These are phyloP conservation scores for Choristoneura rosaceana DNA, from an alignment of 2,888 invertebrate species.

Conservation along the genomic window DNA sequence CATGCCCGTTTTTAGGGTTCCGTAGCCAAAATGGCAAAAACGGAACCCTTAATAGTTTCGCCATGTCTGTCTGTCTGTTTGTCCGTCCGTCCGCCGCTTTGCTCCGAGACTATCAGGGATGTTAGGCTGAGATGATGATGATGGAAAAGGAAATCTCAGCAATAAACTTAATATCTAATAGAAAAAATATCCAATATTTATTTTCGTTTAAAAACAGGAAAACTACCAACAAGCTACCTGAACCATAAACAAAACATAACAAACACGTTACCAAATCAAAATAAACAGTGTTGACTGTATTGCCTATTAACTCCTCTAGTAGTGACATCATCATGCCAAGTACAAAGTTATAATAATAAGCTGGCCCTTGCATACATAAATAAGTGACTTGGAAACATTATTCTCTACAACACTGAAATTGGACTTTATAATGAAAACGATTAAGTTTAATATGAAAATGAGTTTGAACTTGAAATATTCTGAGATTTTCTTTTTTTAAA, in stretches of 20 bases:
- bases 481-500: no score
- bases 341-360: constrained; percentile 9
- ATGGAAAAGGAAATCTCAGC: no score
- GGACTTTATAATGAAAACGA: not conserved
- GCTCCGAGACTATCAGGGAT: not conserved
- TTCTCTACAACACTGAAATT: not conserved
- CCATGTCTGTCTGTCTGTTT: no score
- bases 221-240: not conserved
- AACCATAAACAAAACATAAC: constrained; percentile 25
- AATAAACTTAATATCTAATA: not conserved
- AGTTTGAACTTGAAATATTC: not conserved
- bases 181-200: constrained; percentile 1
- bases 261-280: constrained; percentile 29
- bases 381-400: not conserved
- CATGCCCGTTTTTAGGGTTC: no score
- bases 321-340: constrained; percentile 33
- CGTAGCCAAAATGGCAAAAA: no score
- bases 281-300: constrained; percentile 31
- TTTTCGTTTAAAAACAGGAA: not conserved
- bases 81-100: no score
- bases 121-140: no score
- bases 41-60: no score
- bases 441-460: not conserved
- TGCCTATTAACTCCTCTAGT: constrained; percentile 31
- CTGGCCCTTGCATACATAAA: constrained; percentile 10